These are phyloP conservation scores for Sphinx pinastri DNA, from an alignment of 2,888 invertebrate genomes.

Conservation along the genomic window DNA sequence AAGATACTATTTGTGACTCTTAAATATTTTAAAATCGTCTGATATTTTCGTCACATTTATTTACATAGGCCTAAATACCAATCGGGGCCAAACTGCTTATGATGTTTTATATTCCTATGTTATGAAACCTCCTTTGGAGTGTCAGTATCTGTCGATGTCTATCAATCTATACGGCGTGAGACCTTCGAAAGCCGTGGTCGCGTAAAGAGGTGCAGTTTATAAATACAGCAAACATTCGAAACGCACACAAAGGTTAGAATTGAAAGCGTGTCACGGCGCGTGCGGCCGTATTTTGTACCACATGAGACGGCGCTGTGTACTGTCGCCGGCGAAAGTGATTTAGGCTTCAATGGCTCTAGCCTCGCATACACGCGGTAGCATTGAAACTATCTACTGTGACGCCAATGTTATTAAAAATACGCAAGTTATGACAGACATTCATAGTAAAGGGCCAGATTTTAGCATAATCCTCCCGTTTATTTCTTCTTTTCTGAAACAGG, in stretches of 20 bases:
- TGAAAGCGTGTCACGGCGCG: constrained; percentile 47
- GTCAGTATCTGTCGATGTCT: constrained; percentile 2
- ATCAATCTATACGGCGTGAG: not conserved
- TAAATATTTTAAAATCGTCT: not conserved
- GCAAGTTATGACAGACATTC: not conserved
- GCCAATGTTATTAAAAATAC: not conserved
- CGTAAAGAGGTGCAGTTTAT: constrained; percentile 22
- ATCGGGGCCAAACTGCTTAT: not conserved
- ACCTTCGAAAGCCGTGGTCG: constrained; percentile 6
- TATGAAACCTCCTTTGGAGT: constrained; percentile 4
- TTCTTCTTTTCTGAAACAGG: no score
- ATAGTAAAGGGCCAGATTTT: no score
- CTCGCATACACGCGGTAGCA: not conserved
- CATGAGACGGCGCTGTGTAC: constrained; percentile 26
- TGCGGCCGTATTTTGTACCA: constrained; percentile 35
- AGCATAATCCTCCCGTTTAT: no score
- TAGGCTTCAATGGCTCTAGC: not conserved
- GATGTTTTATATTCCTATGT: constrained; percentile 2
- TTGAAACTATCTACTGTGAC: not conserved
- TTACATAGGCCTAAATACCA: not conserved
- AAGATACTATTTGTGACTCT: no score
- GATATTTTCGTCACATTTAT: not conserved
- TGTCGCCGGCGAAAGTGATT: constrained; percentile 19
- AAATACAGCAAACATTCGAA: constrained; percentile 22
- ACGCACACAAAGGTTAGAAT: constrained; percentile 33